Evolutionary conservation across 2,797 vertebrate genomes (phyloP).

Genomic region (Xiphorhynchus erythropygius): DNA sequence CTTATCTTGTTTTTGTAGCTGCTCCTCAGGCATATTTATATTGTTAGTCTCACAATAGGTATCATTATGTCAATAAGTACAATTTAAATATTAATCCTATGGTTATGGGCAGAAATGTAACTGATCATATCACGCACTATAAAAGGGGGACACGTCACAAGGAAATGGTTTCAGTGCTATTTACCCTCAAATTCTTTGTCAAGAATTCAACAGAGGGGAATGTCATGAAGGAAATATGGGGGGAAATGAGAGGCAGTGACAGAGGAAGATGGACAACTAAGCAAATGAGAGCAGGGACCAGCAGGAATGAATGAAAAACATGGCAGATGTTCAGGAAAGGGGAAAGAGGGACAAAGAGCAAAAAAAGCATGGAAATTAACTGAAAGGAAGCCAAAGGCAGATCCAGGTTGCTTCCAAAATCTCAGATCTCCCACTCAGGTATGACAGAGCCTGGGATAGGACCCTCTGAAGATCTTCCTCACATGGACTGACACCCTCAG

Average conservation of each 20-base stretch:
- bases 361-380: neutral
- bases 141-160: neutral
- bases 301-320: neutral
- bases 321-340: fast-evolving
- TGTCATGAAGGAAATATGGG: neutral
- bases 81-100: conserved; percentile 41
- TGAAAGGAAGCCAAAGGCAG: neutral
- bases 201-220: neutral
- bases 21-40: conserved; percentile 26
- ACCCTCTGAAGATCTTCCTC: neutral
- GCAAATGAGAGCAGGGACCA: neutral
- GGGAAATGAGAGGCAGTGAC: neutral
- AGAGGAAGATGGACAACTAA: neutral
- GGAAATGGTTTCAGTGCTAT: neutral
- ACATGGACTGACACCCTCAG: neutral
- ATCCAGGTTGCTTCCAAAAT: neutral
- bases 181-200: neutral
- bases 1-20: conserved; percentile 64
- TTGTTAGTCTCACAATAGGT: conserved; percentile 24
- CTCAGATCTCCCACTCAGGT: neutral
- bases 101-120: conserved; percentile 30
- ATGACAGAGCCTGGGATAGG: neutral
- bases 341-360: neutral
- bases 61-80: conserved; percentile 51
- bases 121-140: neutral